phyloP scores from a whole-genome alignment of 1,140 invertebrate genomes.

The Saccostrea glomerata region DNA sequence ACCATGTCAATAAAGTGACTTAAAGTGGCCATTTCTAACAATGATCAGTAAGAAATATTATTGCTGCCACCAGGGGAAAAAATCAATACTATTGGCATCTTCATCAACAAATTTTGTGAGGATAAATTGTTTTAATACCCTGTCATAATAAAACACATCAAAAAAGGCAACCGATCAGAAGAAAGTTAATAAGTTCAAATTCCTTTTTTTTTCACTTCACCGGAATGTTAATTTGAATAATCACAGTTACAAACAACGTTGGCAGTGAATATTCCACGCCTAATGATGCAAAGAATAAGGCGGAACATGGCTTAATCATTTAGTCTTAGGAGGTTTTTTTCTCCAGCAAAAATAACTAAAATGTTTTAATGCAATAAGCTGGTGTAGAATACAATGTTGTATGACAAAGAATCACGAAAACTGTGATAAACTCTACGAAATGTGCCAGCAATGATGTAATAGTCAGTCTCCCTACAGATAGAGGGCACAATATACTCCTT shows the following conservation, averaged over 20 bases:
- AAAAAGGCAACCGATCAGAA: slow-evolving; percentile 23
- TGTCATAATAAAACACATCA: slow-evolving; percentile 19
- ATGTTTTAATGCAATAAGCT: slow-evolving; percentile 13
- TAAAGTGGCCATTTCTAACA: slow-evolving; percentile 16
- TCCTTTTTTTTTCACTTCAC: not conserved
- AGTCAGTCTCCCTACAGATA: not conserved
- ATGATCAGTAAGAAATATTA: slow-evolving; percentile 4
- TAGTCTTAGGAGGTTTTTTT: not conserved
- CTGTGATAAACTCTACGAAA: not conserved
- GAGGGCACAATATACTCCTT: not conserved
- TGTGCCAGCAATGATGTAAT: slow-evolving; percentile 6
- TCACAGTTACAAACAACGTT: not conserved
- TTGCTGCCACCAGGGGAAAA: not conserved
- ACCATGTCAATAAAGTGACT: not conserved
- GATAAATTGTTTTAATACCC: slow-evolving; percentile 15
- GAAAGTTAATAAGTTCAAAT: slow-evolving; percentile 22
- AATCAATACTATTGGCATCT: slow-evolving; percentile 3
- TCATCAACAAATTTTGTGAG: not conserved
- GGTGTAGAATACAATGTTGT: slow-evolving; percentile 4
- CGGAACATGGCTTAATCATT: not conserved
- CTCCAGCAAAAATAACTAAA: not conserved
- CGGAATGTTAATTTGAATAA: slow-evolving; percentile 27
- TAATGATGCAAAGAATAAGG: not conserved
- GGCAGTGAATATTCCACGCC: not conserved
- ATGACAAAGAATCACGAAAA: slow-evolving; percentile 6